These are phyloP conservation scores for Danio choprae DNA, from an alignment of 2,797 vertebrate species.

Conservation along the genomic window DNA sequence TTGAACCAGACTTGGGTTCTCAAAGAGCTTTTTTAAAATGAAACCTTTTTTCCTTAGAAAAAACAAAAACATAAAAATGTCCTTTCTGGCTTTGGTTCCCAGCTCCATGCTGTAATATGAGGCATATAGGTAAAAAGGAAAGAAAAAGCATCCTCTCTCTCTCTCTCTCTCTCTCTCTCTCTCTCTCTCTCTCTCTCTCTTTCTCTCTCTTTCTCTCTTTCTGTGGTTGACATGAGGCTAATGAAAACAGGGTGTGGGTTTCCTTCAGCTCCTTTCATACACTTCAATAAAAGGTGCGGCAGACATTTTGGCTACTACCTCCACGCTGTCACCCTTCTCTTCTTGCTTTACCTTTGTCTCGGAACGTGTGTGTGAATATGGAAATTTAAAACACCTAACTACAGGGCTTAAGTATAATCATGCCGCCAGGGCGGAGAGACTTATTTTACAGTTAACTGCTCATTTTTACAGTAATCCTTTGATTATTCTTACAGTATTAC, in stretches of 20 bases:
- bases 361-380: conserved; percentile 69
- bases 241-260: conserved; percentile 68
- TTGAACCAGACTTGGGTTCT: not conserved
- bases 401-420: conserved; percentile 83
- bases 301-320: conserved; percentile 61
- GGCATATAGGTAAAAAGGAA: conserved; percentile 58
- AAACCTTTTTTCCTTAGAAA: not conserved
- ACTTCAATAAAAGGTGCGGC: conserved; percentile 64
- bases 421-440: conserved; percentile 77
- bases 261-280: conserved; percentile 64
- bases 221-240: conserved; percentile 62
- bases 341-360: conserved; percentile 57
- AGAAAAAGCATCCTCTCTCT: conserved; percentile 57
- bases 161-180: conserved; percentile 46
- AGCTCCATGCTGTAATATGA: conserved; percentile 60
- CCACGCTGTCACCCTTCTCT: conserved; percentile 61
- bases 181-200: conserved; percentile 52
- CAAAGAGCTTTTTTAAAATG: not conserved
- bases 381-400: conserved; percentile 84
- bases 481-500: conserved; percentile 60
- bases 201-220: conserved; percentile 48
- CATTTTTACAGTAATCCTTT: conserved; percentile 75
- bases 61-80: conserved; percentile 8
- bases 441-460: conserved; percentile 72
- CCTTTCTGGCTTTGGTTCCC: conserved; percentile 42